Base-by-base conservation (phyloP, 2,797 vertebrate genomes). In the Peromyscus aztecus region DNA sequence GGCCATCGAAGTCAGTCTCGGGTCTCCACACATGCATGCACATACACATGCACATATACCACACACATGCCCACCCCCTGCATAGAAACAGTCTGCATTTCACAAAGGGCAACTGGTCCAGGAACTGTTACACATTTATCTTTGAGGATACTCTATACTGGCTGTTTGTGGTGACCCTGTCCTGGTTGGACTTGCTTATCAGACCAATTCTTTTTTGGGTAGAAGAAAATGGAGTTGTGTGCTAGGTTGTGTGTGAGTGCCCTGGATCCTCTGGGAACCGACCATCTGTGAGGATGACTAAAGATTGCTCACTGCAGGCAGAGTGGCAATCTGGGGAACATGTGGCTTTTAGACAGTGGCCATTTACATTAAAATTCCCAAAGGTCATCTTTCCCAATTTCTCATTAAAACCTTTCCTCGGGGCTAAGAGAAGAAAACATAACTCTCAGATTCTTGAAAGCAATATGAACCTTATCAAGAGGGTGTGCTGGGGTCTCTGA, bases 331-430 rank as follows among this genome's bases (percentile, higher is more conserved):
- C 49, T n/a, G 17, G 40, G 86, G 59, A 76, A 37, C 37, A 55
- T 71, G 76, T 81, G 83, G 43, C 59, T 94, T 87, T 69, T 81
- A 89, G 90, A 63, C 16, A 40, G 7, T 75, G 3, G 27, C 69
- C 19, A 23, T 93, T 90, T 97, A 57, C 57, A 43, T 78, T 88
- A 75, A 91, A 71, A n/a, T 24, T n/a, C n/a, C 34, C 37, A 27
- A 94, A 75, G 43, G 8, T 46, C 7, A 0, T 40, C 63, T 84
- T 69, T 91, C 59, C 75, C 63, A 46, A 21, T 55, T 88, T 77
- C 27, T 76, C 13, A 46, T 67, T 83, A 61, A 71, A 75, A 89
- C 57, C 67, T 59, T 77, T 78, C 67, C 78, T 92, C 6, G 40
- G 89, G 57, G 43, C 59, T 52, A 57, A 76, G 13, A 6, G 24